Percentiles rank a stretch among this genome's conserved stretches.
phyloP scores from a whole-genome alignment of 2,888 invertebrate species.

The Sisyra nigra region DNA sequence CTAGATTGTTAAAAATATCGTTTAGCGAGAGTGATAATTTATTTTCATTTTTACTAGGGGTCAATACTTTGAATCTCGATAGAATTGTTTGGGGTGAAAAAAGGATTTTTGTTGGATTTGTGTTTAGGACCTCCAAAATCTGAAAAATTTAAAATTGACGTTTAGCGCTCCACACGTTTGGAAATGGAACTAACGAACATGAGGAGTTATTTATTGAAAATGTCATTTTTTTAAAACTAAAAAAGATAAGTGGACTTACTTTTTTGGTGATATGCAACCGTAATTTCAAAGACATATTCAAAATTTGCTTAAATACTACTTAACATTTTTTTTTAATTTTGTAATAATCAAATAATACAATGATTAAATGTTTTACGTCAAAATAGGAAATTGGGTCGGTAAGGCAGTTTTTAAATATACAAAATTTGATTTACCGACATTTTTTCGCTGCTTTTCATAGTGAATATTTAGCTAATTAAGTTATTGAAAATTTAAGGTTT shows the following conservation, averaged over 20 bases:
- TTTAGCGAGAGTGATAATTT: constrained; percentile 16
- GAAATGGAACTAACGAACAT: too few relatives aligned
- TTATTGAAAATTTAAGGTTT: too few relatives aligned
- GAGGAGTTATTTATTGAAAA: background rate
- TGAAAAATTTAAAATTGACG: background rate
- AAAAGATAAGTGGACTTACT: background rate
- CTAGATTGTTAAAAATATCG: constrained; percentile 21
- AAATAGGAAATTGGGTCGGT: background rate
- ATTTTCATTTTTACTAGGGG: too few relatives aligned
- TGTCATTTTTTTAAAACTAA: background rate
- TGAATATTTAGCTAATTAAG: too few relatives aligned
- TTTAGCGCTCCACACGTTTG: background rate
- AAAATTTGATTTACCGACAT: too few relatives aligned
- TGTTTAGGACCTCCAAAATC: background rate
- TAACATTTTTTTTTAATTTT: too few relatives aligned
- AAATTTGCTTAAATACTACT: background rate
- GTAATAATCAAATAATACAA: too few relatives aligned
- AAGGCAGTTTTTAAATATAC: too few relatives aligned
- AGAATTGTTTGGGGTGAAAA: too few relatives aligned
- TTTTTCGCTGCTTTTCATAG: too few relatives aligned
- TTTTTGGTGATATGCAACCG: background rate
- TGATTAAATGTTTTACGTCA: background rate
- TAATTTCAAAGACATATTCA: background rate
- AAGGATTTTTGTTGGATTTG: background rate
- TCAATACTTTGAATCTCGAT: too few relatives aligned